Base-by-base conservation (phyloP, 2,888 invertebrate genomes). In the Eupithecia subfuscata region DNA sequence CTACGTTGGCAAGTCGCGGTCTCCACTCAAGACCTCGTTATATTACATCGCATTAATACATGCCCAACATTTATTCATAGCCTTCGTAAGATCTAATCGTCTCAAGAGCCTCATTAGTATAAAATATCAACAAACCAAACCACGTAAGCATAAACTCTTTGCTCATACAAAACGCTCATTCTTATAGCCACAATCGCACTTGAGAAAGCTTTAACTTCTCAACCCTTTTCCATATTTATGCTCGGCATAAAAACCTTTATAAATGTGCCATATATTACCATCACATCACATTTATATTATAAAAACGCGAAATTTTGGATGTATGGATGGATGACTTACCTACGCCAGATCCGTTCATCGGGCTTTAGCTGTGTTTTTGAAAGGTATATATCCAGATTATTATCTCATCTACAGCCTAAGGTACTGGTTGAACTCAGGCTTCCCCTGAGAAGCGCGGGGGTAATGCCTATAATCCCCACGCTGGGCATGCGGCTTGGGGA, bases 161-260 rank as follows among this genome's bases (percentile, higher is more conserved):
- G n/a, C 64, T 43, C 40, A 67, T 30, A 45, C 69, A 67, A 69
- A 69, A 56, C 67, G 52, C 65, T 34, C 69, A 65, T 69, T 73
- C 73, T 70, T 68, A 70, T 43, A 74, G 22, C 72, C 70, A 56
- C 69, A 77, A 72, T 76, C 73, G 73, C 68, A 40, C 75, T 76
- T 71, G 73, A 73, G 71, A 70, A 72, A 69, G 75, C 78, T 75
- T 79, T 78, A 79, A 72, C 76, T 78, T 76, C 67, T 77, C 14
- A 69, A 76, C 75, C 80, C 80, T 71, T 79, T 78, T 79, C 74
- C 80, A 80, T 81, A 79, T 81, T 81, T 81, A 81, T 80, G 63
- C 75, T 77, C 45, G n/a, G 63, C 76, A 78, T 79, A 80, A 80
- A 56, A 77, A 81, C 74, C 70, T 76, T 79, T 79, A 79, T 79